Percentiles rank a stretch among this genome's conserved stretches.
Evolutionary conservation across 2,888 invertebrate species (phyloP).

Genomic region (Oxyteleia sp.): DNA sequence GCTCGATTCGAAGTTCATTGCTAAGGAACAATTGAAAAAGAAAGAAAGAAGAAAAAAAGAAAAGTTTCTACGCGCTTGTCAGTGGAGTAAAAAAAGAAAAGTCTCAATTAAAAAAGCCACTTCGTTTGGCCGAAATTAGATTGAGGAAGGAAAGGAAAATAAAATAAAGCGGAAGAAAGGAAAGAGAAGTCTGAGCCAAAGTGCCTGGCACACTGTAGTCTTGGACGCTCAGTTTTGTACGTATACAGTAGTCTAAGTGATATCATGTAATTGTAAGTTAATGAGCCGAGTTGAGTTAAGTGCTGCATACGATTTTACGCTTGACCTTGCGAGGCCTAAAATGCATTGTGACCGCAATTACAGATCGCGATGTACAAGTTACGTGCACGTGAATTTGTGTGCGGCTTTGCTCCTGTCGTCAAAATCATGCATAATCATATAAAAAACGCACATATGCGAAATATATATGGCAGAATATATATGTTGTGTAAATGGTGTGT

Average conservation of each 20-base stretch:
- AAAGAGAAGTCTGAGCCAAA: neutral
- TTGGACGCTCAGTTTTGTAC: conserved; percentile 19
- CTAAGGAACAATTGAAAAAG: conserved; percentile 35
- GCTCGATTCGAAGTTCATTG: conserved; percentile 26
- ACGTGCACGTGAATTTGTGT: conserved; percentile 21
- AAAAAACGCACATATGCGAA: too few species aligned
- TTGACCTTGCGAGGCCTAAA: conserved; percentile 68
- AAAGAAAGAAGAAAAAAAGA: too few species aligned
- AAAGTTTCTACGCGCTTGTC: neutral
- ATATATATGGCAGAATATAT: too few species aligned
- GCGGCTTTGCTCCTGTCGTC: too few species aligned
- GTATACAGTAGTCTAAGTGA: conserved; percentile 33
- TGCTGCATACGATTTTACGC: conserved; percentile 53
- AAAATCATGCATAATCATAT: conserved; percentile 26
- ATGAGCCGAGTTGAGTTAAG: conserved; percentile 52
- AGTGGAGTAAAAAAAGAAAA: conserved; percentile 9
- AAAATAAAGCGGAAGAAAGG: neutral
- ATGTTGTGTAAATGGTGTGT: too few species aligned
- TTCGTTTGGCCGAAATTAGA: conserved; percentile 23
- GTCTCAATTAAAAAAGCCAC: conserved; percentile 35
- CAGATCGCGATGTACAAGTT: conserved; percentile 49
- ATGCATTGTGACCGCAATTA: conserved; percentile 65
- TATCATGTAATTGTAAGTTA: conserved; percentile 67
- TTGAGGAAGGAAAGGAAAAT: neutral
- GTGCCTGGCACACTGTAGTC: conserved; percentile 31